A percentile compares a stretch with the other conserved stretches of the same genome.
phyloP scores from a whole-genome alignment of 1,140 invertebrate genomes.

The Drosophila carrolli region DNA sequence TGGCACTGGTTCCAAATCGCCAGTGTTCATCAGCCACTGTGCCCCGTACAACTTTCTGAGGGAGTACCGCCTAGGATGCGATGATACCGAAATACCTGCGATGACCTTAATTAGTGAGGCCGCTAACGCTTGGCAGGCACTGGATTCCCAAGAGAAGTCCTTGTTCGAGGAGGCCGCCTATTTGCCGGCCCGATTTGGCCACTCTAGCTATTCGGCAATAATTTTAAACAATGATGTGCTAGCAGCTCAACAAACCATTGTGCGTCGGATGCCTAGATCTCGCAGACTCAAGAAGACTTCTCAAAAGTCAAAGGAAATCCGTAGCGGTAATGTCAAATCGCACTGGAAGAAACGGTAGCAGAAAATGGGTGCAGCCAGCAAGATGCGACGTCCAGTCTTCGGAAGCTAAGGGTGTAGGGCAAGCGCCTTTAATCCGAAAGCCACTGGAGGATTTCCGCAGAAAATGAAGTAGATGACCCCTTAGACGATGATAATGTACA shows the following conservation, averaged over 20 bases:
- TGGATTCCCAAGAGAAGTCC: neutral
- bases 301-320: neutral
- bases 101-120: neutral
- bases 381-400: no score
- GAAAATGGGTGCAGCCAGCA: neutral
- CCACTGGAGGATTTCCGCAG: neutral
- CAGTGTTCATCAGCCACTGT: slow-evolving; percentile 1
- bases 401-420: neutral
- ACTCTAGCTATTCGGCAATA: neutral
- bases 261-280: neutral
- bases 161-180: neutral
- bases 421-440: neutral
- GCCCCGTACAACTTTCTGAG: slow-evolving; percentile 6
- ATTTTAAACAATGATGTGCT: neutral
- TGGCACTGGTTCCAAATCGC: neutral
- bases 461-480: neutral
- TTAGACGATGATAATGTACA: neutral
- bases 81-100: neutral
- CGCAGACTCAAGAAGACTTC: neutral
- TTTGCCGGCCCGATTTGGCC: neutral
- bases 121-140: neutral
- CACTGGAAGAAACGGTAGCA: neutral
- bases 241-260: neutral
- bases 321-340: neutral
- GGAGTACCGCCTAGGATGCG: neutral